Percentiles rank a stretch among this genome's conserved stretches.
Conservation (phyloP, 2,113 vertebrate species). For the Aix galericulata region DNA sequence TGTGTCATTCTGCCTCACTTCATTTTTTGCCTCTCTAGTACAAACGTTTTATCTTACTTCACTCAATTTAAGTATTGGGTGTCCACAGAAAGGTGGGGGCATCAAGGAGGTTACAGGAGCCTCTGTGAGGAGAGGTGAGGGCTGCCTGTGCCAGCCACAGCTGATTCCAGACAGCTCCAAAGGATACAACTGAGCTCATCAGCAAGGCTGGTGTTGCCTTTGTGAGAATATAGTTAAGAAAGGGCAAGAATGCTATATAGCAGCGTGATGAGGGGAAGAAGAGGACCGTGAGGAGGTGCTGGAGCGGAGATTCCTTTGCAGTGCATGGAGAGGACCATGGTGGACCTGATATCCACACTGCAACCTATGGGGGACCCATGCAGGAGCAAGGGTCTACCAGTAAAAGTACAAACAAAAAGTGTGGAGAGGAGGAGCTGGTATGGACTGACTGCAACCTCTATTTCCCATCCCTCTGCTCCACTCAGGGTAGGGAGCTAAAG, state of each 20-base stretch:
- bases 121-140: background rate
- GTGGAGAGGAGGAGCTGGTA: background rate
- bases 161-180: background rate
- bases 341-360: background rate
- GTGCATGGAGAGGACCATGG: fast-evolving
- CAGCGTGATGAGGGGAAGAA: background rate
- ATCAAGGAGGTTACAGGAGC: fast-evolving
- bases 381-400: background rate
- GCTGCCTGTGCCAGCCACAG: fast-evolving
- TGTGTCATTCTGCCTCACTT: background rate
- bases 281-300: fast-evolving
- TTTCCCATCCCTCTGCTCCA: fast-evolving
- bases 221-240: background rate
- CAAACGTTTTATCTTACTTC: background rate
- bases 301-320: background rate
- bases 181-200: background rate
- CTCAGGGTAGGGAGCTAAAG: background rate
- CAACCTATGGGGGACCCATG: background rate
- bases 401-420: background rate
- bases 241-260: background rate
- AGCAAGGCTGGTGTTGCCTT: fast-evolving
- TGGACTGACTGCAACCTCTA: background rate
- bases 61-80: background rate
- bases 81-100: fast-evolving
- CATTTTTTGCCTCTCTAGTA: background rate